Evolutionary conservation across 2,888 invertebrate species (phyloP).

Genomic region (Osmoderma eremita): DNA sequence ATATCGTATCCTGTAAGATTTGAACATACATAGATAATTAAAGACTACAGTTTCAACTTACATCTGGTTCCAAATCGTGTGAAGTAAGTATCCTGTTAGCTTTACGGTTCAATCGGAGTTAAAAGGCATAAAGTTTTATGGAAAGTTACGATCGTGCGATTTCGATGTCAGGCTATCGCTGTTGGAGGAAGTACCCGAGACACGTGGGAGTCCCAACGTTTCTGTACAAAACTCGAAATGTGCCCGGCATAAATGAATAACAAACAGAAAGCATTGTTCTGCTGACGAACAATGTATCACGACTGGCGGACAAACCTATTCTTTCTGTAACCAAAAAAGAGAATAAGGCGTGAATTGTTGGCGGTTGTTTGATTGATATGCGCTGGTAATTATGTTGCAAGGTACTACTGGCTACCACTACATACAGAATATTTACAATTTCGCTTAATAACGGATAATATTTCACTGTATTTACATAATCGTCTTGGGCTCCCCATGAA

Average conservation of each 20-base stretch:
- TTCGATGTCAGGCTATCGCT: background rate
- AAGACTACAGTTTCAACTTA: no score
- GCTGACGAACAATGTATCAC: constrained; percentile 19
- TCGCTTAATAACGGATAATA: constrained; percentile 9
- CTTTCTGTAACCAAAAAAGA: constrained; percentile 16
- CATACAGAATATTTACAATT: constrained; percentile 7
- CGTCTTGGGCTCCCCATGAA: background rate
- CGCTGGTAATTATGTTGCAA: constrained; percentile 1
- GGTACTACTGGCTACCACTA: background rate
- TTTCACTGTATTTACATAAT: background rate
- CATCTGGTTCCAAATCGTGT: background rate
- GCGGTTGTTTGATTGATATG: constrained; percentile 18
- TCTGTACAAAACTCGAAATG: constrained; percentile 27
- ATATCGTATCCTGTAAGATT: no score
- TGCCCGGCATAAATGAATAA: constrained; percentile 32
- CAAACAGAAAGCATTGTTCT: constrained; percentile 15
- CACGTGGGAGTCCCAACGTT: constrained; percentile 25
- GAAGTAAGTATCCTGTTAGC: background rate
- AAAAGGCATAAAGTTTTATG: constrained; percentile 2
- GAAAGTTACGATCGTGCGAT: constrained; percentile 20
- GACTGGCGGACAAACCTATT: constrained; percentile 13
- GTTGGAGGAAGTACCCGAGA: constrained; percentile 12
- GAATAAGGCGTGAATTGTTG: constrained; percentile 25
- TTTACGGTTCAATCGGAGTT: constrained; percentile 4
- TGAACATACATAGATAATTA: no score